These are phyloP conservation scores for Scolopax bukidnonensis DNA, from an alignment of 2,797 vertebrate genomes.

Conservation along the genomic window DNA sequence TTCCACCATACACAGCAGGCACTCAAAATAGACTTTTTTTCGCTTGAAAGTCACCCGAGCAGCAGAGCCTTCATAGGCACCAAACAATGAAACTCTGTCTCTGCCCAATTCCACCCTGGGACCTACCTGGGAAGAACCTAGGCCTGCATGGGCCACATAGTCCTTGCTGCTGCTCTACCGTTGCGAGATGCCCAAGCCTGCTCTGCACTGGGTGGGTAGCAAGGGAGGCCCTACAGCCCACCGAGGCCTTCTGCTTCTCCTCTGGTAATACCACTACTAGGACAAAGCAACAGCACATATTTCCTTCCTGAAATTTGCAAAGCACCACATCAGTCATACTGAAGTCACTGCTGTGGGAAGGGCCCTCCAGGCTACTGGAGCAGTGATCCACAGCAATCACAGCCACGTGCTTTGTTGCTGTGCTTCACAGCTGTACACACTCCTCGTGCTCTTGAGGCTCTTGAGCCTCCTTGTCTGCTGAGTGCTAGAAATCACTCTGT, in stretches of 20 bases:
- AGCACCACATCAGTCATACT: background rate
- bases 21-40: background rate
- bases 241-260: fast-evolving
- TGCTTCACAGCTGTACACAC: no score
- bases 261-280: background rate
- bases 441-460: background rate
- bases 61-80: background rate
- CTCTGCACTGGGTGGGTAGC: background rate
- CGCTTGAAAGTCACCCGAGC: background rate
- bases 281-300: background rate
- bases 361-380: background rate
- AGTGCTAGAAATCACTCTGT: background rate
- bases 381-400: background rate
- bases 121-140: background rate
- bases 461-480: background rate
- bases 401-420: background rate
- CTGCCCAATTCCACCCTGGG: background rate
- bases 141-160: background rate
- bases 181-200: background rate
- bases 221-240: background rate
- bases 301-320: background rate
- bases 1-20: background rate
- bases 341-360: background rate
- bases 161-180: background rate
- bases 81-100: background rate